Percentiles rank a stretch among this genome's conserved stretches.
These are phyloP conservation scores for Phrynosoma blainvillii DNA, from an alignment of 2,113 vertebrate genomes.

Conservation along the genomic window DNA sequence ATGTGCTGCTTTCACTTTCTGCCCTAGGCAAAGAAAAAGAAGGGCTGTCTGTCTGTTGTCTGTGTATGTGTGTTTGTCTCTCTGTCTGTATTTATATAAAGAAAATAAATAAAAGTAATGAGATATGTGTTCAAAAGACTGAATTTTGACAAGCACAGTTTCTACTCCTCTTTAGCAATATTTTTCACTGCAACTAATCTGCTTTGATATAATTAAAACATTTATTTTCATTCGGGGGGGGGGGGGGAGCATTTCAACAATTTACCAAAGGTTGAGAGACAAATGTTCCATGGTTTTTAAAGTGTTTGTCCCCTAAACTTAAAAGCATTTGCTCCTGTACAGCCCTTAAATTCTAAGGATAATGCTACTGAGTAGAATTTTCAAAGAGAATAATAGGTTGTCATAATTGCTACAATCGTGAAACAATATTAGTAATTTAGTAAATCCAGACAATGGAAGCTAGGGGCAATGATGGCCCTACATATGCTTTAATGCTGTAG, in stretches of 20 bases:
- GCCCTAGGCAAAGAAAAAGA: not conserved
- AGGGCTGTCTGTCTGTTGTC: too few relatives aligned
- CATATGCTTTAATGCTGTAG: not conserved
- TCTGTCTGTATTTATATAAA: too few relatives aligned
- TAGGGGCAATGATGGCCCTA: not conserved
- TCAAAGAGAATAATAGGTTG: slow-evolving; percentile 11
- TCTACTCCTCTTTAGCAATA: not conserved
- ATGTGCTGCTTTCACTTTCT: not conserved
- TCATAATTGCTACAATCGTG: not conserved
- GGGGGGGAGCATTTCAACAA: not conserved
- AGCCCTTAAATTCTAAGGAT: not conserved
- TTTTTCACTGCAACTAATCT: not conserved
- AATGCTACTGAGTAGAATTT: not conserved
- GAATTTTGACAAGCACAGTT: not conserved
- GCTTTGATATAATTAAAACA: not conserved
- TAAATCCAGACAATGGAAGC: not conserved
- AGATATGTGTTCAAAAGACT: not conserved
- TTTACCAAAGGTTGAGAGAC: not conserved
- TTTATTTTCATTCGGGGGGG: too few relatives aligned
- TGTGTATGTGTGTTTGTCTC: too few relatives aligned
- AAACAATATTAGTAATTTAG: slow-evolving; percentile 23
- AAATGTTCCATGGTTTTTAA: not conserved
- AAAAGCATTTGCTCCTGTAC: too few relatives aligned
- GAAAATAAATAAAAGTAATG: not conserved
- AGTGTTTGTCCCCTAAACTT: not conserved